A percentile compares a stretch with the other conserved stretches of the same genome.
Evolutionary conservation across 2,888 invertebrate species (phyloP).

Genomic region (Drosophila setosimentum): DNA sequence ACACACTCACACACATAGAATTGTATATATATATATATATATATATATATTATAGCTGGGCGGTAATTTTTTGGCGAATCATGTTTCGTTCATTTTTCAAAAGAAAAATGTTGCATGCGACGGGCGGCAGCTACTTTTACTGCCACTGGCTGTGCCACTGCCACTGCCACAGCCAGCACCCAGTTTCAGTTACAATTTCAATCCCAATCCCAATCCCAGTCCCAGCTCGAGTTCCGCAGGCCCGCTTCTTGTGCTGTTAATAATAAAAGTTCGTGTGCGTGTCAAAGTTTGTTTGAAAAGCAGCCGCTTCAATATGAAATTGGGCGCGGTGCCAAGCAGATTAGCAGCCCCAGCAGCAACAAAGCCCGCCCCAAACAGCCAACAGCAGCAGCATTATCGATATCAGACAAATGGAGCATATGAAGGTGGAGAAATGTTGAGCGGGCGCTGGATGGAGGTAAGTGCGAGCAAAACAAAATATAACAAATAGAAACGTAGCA

Average conservation of each 20-base stretch:
- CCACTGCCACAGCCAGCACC: constrained; percentile 38
- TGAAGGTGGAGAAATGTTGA: constrained; percentile 35
- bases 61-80: constrained; percentile 75
- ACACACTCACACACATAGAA: constrained; percentile 22
- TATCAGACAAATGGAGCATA: constrained; percentile 58
- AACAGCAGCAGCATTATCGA: constrained; percentile 56
- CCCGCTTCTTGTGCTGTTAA: constrained; percentile 49
- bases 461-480: constrained; percentile 38
- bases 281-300: constrained; percentile 81
- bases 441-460: constrained; percentile 4
- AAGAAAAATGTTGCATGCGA: constrained; percentile 80
- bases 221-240: constrained; percentile 28
- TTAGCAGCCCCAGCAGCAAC: constrained; percentile 53
- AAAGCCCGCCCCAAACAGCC: constrained; percentile 17
- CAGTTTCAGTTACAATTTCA: constrained; percentile 36
- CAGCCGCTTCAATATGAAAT: constrained; percentile 71
- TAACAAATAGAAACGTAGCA: not conserved
- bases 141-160: constrained; percentile 68
- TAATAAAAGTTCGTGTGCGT: constrained; percentile 82
- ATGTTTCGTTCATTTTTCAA: constrained; percentile 83
- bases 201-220: constrained; percentile 19
- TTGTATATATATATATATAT: not conserved
- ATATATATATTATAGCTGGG: constrained; percentile 34
- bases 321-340: constrained; percentile 73
- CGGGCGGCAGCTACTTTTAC: constrained; percentile 75